Base-by-base conservation (phyloP, 1,140 invertebrate species). In the Andrena cerasifolii region DNA sequence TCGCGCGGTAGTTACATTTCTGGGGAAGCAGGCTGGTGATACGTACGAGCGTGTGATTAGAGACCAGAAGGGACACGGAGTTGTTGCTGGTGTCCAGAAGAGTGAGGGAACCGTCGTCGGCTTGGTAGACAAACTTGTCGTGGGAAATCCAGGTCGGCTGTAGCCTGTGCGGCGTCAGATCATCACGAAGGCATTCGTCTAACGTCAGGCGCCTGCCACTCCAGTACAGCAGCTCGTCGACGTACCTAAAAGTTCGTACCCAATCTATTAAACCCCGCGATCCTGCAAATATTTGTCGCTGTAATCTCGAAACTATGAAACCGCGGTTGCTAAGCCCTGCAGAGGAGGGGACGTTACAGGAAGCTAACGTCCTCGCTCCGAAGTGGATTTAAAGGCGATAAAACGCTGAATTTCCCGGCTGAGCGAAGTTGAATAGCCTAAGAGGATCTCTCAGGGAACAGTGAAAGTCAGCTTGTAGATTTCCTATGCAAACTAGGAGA, bases 161-260 rank as follows among this genome's bases (percentile, higher is more conserved):
- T 83, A 97, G 93, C 82, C 96, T 93, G 83, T 94, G 94, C 33
- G 95, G 96, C 78, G 94, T 95, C 86, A 97, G 93, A 86, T 97
- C 95, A 84, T 95, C 96, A 87, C 95, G 94, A 84, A 96, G 93
- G 90, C 96, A 96, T 93, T 97, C 96, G 91, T 97, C 96, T 78
- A 97, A 93, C 67, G 95, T 95, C 94, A 97, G 96, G 67, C 96
- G 94, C 78, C 95, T 94, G 73, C 96, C 96, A 82, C 95, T 96
- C 96, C 96, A 97, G 91, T 97, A 97, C 58, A 97, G 93, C 80
- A 97, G 94, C 91, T 97, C 96, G 93, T 97, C 96, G 85, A 97
- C 96, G 94, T 97, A 97, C 86, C 95, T 95, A 86, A 47, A 82
- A 81, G 14, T 77, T 67, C 12, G 14, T 18, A 12, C 7, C 2